Evolutionary conservation across 2,888 invertebrate species (phyloP).

Genomic region (Zelleria hepariella): DNA sequence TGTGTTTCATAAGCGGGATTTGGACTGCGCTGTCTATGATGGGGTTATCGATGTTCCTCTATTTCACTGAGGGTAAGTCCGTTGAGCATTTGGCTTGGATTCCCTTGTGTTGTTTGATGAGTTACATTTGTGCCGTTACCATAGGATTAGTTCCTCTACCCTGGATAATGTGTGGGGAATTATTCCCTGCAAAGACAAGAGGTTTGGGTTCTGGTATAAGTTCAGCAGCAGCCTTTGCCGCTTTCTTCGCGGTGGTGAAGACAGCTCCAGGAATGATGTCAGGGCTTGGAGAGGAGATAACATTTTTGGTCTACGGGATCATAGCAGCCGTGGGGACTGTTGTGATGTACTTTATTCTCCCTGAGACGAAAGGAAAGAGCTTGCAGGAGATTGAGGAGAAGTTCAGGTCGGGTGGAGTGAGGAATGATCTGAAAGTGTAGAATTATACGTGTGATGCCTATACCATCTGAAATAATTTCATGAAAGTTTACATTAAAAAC

Average conservation of each 20-base stretch:
- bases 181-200: slow-evolving; percentile 75
- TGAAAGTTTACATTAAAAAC: too few species aligned
- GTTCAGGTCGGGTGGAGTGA: slow-evolving; percentile 48
- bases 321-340: slow-evolving; percentile 72
- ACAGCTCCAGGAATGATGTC: slow-evolving; percentile 74
- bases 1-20: slow-evolving; percentile 76
- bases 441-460: too few species aligned
- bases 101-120: slow-evolving; percentile 63
- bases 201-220: slow-evolving; percentile 78
- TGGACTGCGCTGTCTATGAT: slow-evolving; percentile 75
- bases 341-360: slow-evolving; percentile 73
- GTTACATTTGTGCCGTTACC: slow-evolving; percentile 73
- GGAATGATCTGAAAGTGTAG: slow-evolving; percentile 26
- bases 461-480: too few species aligned
- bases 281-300: slow-evolving; percentile 69
- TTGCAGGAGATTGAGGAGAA: slow-evolving; percentile 77
- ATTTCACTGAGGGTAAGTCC: slow-evolving; percentile 34
- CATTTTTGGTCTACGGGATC: slow-evolving; percentile 75
- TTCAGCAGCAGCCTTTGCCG: slow-evolving; percentile 74
- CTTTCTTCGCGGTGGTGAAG: slow-evolving; percentile 78
- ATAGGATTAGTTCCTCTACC: slow-evolving; percentile 78
- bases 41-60: slow-evolving; percentile 62
- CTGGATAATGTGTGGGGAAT: slow-evolving; percentile 82
- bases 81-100: slow-evolving; percentile 56
- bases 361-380: slow-evolving; percentile 79